Evolutionary conservation across 2,797 vertebrate genomes (phyloP), one percentile per base, ranked within the genome.

Genomic region (Epinephelus malabaricus): DNA sequence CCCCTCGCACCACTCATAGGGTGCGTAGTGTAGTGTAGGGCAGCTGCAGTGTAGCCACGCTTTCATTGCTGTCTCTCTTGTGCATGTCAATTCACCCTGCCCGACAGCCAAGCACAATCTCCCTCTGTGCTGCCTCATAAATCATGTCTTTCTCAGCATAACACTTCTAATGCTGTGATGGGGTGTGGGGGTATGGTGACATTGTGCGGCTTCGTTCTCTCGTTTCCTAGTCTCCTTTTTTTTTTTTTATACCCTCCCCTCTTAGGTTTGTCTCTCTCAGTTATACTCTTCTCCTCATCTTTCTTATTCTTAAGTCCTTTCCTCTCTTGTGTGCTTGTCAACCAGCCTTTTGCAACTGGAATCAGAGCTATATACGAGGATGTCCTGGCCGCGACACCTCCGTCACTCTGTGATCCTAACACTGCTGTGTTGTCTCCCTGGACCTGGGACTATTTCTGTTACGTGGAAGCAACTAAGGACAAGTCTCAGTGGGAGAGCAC

Each of bases 71-170:
- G 79, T 81, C 83, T 85, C 93, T 92, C 87, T 87, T 56, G 45
- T 93, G 93, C 91, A 94, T 95, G 92, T 94, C 92, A 95, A 95
- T 95, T 94, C 89, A 87, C 70, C 64, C 83, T 51, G 66, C 83
- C 65, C 69, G 6, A 64, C 83, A 90, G 76, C 77, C 69, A 76
- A 77, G 85, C 89, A 95, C 94, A 95, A 88, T 93, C 92, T 92
- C 92, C 84, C 89, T 94, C 92, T 95, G 92, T 95, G 93, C 86
- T 85, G 78, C 85, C 86, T 92, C 85, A 58, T 94, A 93, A 95
- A 94, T 94, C 91, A 89, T 76, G 82, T 74, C 89, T 90, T 92
- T 87, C 88, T 87, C 86, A 83, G 82, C 87, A 67, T 62, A 79
- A 82, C 23, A 25, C 79, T 60, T 67, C 56, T 54, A 69, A 82